phyloP scores from a whole-genome alignment of 2,888 invertebrate species.

The Ennomos quercinarius region DNA sequence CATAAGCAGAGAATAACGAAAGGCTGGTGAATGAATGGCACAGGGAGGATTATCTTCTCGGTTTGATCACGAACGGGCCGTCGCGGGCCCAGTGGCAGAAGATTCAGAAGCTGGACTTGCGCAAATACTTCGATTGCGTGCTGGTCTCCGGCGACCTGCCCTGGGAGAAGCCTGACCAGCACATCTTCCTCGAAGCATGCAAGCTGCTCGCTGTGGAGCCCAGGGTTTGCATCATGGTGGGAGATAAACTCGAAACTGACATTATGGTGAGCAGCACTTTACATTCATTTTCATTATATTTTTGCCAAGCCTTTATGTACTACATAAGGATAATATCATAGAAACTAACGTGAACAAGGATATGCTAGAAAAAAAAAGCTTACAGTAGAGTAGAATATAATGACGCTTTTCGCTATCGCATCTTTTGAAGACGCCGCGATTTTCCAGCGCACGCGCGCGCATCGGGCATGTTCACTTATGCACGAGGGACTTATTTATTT shows the following conservation, averaged over 20 bases:
- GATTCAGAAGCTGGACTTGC: conserved; percentile 88
- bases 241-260: conserved; percentile 95
- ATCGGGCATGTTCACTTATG: no score
- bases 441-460: no score
- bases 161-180: conserved; percentile 94
- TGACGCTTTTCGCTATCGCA: no score
- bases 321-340: no score
- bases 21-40: conserved; percentile 79
- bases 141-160: conserved; percentile 93
- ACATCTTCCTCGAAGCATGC: conserved; percentile 93
- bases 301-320: not conserved
- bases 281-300: no score
- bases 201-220: conserved; percentile 90
- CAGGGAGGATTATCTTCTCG: conserved; percentile 90
- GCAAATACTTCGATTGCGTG: conserved; percentile 91
- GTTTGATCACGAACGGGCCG: conserved; percentile 94
- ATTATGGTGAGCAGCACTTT: conserved; percentile 83
- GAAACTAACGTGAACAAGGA: no score
- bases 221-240: conserved; percentile 93
- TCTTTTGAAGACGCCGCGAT: no score
- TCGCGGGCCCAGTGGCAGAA: conserved; percentile 96
- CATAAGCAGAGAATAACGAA: conserved; percentile 72
- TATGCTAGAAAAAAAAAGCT: no score
- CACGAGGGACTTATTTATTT: no score
- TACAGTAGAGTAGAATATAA: no score